These are phyloP conservation scores for mouse (Mus musculus) DNA, from an alignment of 2,113 vertebrate species.

Conservation along the genomic window GRCm39 chr3:129729001-129729500, in stretches of 20 bases:
- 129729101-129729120: not conserved
- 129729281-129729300: constrained; percentile 16
- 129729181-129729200: not conserved
- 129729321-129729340: not conserved
- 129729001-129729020: not conserved
- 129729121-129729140: not conserved
- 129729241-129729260: not conserved
- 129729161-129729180: not conserved
- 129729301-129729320: not conserved
- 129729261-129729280: not conserved
- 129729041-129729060: constrained; percentile 2
- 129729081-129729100: not conserved
- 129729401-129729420: not conserved
- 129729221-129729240: not conserved
- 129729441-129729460: not conserved
- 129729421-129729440: not conserved
- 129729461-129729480: not conserved
- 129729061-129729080: constrained; percentile 49
- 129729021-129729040: not conserved
- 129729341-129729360: not conserved
- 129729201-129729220: not conserved
- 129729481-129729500: not conserved
- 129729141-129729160: not conserved
- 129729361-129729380: constrained; percentile 1
- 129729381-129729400: not conserved